phyloP scores from a whole-genome alignment of 2,888 invertebrate genomes.

The Callimorpha dominula region DNA sequence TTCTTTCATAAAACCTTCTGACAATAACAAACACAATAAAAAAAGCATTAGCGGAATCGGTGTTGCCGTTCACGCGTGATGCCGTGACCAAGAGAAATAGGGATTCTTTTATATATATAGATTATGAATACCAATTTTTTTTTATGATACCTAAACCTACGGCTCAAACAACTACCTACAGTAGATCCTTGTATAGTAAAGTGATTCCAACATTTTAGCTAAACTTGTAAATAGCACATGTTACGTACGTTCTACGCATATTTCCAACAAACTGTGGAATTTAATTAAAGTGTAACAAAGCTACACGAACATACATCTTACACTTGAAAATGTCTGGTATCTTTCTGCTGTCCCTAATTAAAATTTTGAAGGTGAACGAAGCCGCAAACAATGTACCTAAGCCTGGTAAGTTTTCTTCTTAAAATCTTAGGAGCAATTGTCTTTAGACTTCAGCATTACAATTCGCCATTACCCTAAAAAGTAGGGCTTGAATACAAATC shows the following conservation, averaged over 20 bases:
- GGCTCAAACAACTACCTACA: too few species aligned
- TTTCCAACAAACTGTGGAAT: not conserved
- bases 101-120: too few species aligned
- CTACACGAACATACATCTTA: not conserved
- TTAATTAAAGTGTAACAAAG: not conserved
- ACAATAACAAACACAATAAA: too few species aligned
- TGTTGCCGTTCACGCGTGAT: too few species aligned
- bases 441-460: not conserved
- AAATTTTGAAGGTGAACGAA: not conserved
- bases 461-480: constrained; percentile 49
- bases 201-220: not conserved
- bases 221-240: not conserved
- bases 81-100: too few species aligned
- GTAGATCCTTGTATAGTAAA: not conserved
- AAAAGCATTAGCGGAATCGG: too few species aligned
- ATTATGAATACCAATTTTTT: too few species aligned
- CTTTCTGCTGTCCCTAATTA: not conserved
- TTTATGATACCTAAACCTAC: too few species aligned
- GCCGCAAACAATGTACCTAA: not conserved
- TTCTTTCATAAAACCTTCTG: too few species aligned
- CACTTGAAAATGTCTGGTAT: not conserved
- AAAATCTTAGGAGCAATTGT: not conserved
- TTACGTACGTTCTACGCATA: not conserved
- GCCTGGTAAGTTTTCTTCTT: not conserved
- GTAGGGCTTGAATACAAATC: constrained; percentile 54